phyloP scores from a whole-genome alignment of 2,888 invertebrate genomes.

The Odiellus spinosus region DNA sequence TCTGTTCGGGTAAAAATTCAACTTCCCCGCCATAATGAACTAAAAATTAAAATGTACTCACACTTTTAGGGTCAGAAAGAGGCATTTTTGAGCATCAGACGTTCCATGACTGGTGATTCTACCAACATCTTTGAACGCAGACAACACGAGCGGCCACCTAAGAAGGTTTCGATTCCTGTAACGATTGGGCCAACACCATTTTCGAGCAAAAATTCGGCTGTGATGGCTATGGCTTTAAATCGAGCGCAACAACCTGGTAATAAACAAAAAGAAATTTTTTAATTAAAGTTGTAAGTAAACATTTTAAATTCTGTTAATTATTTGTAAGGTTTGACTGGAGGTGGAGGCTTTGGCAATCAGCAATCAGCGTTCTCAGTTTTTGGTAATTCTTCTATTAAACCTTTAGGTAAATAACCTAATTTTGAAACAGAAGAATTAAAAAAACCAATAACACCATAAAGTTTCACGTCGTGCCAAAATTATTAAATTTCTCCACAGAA shows the following conservation, averaged over 20 bases:
- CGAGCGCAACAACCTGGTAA: constrained; percentile 27
- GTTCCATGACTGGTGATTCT: not conserved
- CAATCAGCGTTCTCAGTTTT: not conserved
- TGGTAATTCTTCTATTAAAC: constrained; percentile 11
- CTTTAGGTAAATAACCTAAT: constrained; percentile 17
- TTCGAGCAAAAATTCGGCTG: constrained; percentile 27
- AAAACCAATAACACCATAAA: no score
- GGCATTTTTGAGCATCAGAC: not conserved
- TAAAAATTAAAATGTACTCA: not conserved
- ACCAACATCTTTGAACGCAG: no score
- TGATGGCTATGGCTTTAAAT: constrained; percentile 28
- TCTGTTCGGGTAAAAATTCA: constrained; percentile 42
- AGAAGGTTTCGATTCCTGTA: constrained; percentile 6
- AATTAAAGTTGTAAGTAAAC: no score
- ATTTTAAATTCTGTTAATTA: no score
- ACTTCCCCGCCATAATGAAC: no score
- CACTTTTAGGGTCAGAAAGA: not conserved
- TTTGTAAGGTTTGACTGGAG: no score
- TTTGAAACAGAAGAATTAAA: no score
- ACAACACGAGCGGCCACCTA: not conserved
- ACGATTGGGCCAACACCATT: constrained; percentile 28
- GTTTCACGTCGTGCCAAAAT: no score
- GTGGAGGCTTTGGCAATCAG: no score
- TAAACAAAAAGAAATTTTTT: constrained; percentile 6
- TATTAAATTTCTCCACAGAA: no score